Evolutionary conservation across 2,113 vertebrate species (phyloP), one percentile per base, ranked within the genome.

Genomic region (Brachypodius melanocephalos): DNA sequence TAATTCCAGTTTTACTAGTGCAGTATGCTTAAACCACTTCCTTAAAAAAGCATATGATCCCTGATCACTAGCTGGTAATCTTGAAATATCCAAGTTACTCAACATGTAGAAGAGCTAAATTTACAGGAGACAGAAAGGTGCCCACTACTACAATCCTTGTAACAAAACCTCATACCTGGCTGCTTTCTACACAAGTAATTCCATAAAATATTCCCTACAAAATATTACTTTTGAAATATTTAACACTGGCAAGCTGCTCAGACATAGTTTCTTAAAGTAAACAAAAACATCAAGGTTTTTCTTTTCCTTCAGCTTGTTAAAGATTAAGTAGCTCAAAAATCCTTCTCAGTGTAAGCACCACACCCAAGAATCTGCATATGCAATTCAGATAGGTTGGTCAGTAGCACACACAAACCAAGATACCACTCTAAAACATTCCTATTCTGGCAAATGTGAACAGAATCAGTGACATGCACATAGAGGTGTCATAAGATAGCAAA

Each of bases 31-130:
- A 57, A 61, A 90, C 74, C 7, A n/a, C 40, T 77, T 80, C 18
- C 42, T 94, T 84, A n/a, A 86, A 89, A 94, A 85, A 76, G 46
- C n/a, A 10, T 25, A 43, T 36, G 28, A 91, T 59, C 32, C 57
- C 58, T 55, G 29, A 58, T 74, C 45, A 34, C 20, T 34, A 92
- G 62, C 25, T 78, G 49, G 48, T 86, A 94, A 81, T 88, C 85
- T 32, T 83, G 67, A 94, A 94, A 94, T 55, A 97, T 55, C 55
- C 88, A 76, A 72, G 62, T 46, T 83, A 90, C 73, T 92, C 57
- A 81, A 54, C 5, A 12, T 8, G 34, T 9, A 34, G 32, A 74
- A 77, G 36, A 84, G 43, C 31, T 63, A 85, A 78, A 40, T 40
- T 81, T 20, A 92, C 34, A 71, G 46, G 38, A 72, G 32, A 69